Evolutionary conservation across 2,797 vertebrate genomes (phyloP), one percentile per base, ranked within the genome.

Genomic region (Benthosema pterotum): DNA sequence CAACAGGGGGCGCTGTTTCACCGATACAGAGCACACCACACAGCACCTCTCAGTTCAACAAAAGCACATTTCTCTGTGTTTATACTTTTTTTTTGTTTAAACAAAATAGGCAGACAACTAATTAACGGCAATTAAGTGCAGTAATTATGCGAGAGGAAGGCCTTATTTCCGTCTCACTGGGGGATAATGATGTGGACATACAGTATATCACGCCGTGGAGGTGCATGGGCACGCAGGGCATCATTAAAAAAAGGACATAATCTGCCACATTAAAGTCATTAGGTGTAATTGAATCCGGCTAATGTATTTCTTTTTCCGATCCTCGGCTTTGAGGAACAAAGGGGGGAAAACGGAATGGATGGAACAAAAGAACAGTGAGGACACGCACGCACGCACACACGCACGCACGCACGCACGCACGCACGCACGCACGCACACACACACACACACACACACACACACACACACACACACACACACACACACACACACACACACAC

Each of bases 201-300:
- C n/a, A n/a, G n/a, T n/a, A 79, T 92, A 91, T 95, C 93, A 92
- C 90, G 89, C 86, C 82, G 85, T 87, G 87, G 89, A 92, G 92
- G 92, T 75, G 69, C n/a, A n/a, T n/a, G n/a, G n/a, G n/a, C n/a
- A n/a, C 82, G 85, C 83, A 79, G 88, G 89, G 86, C 88, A 87
- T 94, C 92, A 95, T 95, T 95, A 94, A 94, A 94, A 90, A 81
- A 90, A 90, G 83, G 86, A 87, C 91, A 92, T 95, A 82, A 94
- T 95, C 94, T 93, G 87, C 90, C 77, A 89, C 91, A 95, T 95
- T 95, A 92, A 94, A 95, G 92, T 93, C 88, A 93, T 97, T 96
- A 94, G 86, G 74, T 38, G 64, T 94, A 95, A 97, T 97, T 97
- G 92, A 96, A 94, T 94, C 90, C 77, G 82, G 90, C 88, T 95